phyloP scores from a whole-genome alignment of 1,140 invertebrate genomes.

The Drosophila asahinai region DNA sequence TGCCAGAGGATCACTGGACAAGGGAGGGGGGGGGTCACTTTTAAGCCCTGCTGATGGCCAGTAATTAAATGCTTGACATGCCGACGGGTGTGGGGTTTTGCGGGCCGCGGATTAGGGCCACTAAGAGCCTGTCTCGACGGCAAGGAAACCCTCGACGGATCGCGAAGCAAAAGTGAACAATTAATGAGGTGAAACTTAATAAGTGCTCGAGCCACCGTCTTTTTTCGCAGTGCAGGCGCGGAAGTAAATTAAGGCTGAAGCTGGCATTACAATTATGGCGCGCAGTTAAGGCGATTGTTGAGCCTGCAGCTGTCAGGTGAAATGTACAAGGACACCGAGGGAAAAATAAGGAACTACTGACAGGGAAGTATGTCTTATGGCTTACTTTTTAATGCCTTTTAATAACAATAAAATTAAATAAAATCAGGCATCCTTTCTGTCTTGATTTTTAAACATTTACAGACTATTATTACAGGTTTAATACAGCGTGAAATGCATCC shows the following conservation, averaged over 20 bases:
- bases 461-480: slow-evolving; percentile 7
- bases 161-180: slow-evolving; percentile 31
- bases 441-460: not conserved
- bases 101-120: slow-evolving; percentile 56
- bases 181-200: slow-evolving; percentile 28
- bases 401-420: too few relatives aligned
- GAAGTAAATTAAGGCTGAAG: slow-evolving; percentile 66
- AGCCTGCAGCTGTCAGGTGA: slow-evolving; percentile 34
- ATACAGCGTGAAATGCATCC: slow-evolving; percentile 2
- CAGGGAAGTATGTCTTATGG: too few relatives aligned
- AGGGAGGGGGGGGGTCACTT: slow-evolving; percentile 36
- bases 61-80: slow-evolving; percentile 83
- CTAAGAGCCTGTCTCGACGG: slow-evolving; percentile 28
- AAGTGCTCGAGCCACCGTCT: not conserved
- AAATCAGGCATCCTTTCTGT: too few relatives aligned
- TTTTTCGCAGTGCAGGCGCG: slow-evolving; percentile 22
- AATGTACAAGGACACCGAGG: not conserved
- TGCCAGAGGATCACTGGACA: slow-evolving; percentile 19
- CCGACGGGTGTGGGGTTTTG: slow-evolving; percentile 57
- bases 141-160: slow-evolving; percentile 9
- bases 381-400: too few relatives aligned
- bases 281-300: slow-evolving; percentile 64
- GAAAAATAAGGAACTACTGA: not conserved
- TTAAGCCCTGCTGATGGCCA: slow-evolving; percentile 78
- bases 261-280: slow-evolving; percentile 79